A percentile compares a stretch with the other conserved stretches of the same genome.
Evolutionary conservation across 2,797 vertebrate genomes (phyloP).

Genomic region (Xerus rutilus): DNA sequence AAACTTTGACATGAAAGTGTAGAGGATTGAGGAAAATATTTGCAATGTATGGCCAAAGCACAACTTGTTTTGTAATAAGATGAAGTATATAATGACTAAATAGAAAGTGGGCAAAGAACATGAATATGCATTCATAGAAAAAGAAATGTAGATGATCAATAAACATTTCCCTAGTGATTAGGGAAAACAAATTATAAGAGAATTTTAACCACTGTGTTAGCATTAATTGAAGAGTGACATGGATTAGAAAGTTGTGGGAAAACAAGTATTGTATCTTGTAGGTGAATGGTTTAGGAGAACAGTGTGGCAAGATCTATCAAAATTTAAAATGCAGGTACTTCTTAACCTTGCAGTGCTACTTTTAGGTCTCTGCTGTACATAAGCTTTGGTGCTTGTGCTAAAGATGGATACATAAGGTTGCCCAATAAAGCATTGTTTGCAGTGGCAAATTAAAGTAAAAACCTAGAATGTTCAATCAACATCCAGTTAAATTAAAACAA

Average conservation of each 20-base stretch:
- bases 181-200: not conserved
- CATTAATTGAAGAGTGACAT: conserved; percentile 19
- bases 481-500: not conserved
- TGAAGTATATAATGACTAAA: not conserved
- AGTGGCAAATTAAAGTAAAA: not conserved
- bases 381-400: not conserved
- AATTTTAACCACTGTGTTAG: conserved; percentile 6
- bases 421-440: not conserved
- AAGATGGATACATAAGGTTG: not conserved
- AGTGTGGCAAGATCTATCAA: not conserved
- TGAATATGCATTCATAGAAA: not conserved
- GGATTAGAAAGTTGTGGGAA: conserved; percentile 40
- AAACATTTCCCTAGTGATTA: not conserved
- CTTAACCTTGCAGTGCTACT: not conserved
- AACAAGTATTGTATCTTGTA: conserved; percentile 8
- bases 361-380: conserved; percentile 9
- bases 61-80: conserved; percentile 28
- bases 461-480: not conserved
- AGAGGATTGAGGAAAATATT: conserved; percentile 18
- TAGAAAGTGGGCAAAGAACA: not conserved
- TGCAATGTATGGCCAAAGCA: conserved; percentile 9
- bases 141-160: not conserved
- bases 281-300: conserved; percentile 16
- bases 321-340: conserved; percentile 18
- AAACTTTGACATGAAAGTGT: not conserved